phyloP scores from a whole-genome alignment of 2,888 invertebrate genomes.

The Nesidiocoris tenuis region DNA sequence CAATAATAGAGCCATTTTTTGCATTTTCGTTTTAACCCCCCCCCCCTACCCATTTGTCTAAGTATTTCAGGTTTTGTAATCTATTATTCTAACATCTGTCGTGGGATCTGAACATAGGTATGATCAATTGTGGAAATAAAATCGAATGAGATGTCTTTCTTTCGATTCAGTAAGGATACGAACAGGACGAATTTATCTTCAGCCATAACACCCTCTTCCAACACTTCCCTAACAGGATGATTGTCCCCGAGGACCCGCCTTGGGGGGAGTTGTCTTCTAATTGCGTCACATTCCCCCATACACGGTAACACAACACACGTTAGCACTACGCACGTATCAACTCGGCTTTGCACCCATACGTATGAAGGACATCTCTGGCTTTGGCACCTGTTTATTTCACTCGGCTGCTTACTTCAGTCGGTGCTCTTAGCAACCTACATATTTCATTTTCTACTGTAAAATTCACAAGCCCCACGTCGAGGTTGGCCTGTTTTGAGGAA shows the following conservation, averaged over 20 bases:
- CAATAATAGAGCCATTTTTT: no score
- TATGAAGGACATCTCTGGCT: not conserved
- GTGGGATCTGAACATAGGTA: no score
- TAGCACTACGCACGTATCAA: not conserved
- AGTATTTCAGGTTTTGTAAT: no score
- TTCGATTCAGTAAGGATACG: not conserved
- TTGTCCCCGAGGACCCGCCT: conserved; percentile 3
- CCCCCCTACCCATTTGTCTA: no score
- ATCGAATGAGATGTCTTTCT: not conserved
- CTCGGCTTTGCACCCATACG: not conserved
- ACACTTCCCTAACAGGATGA: conserved; percentile 33
- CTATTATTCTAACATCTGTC: no score
- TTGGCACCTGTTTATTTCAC: not conserved
- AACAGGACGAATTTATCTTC: not conserved
- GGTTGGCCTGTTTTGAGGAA: not conserved
- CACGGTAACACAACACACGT: not conserved
- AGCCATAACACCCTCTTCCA: not conserved
- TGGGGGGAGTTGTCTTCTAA: conserved; percentile 43
- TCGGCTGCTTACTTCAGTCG: not conserved
- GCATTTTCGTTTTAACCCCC: no score
- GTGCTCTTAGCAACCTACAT: not conserved
- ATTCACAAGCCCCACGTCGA: not conserved
- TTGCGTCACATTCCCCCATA: conserved; percentile 27
- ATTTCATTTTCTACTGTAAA: not conserved
- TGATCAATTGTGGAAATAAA: not conserved